Base-by-base conservation (phyloP, 2,888 invertebrate species). In the Eupithecia subumbrata region DNA sequence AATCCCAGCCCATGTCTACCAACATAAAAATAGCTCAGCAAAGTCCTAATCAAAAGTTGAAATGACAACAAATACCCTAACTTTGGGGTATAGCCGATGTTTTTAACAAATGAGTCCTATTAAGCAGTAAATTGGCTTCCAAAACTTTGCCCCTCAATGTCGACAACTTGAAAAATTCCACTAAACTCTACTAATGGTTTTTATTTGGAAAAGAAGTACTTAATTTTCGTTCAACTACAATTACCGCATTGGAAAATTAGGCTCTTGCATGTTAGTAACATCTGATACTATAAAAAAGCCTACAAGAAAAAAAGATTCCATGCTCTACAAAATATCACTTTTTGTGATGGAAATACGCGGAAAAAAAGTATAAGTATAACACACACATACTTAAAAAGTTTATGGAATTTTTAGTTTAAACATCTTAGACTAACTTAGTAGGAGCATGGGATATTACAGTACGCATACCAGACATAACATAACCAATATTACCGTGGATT, bases 91-190 rank as follows among this genome's bases (percentile, higher is more conserved):
- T 74, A 77, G 74, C 67, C 72, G 22, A 74, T 77, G 77, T 77
- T 77, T 77, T 77, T 73, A 76, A 91, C 90, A 91, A 91, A 91
- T 92, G 88, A 82, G 85, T 48, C 82, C 88, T 87, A 89, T 92
- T 91, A 92, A 89, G 87, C 85, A 86, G 88, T 86, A 90, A 91
- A 92, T 92, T 91, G 89, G 88, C 86, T 90, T 80, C 78, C 83
- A 56, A 83, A 89, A 90, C 85, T 92, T 91, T 82, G 22, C 75
- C 73, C 74, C 72, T 74, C 74, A 73, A 75, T 77, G 73, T 43
- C 73, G 84, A 87, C 88, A 86, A 84, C 82, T 84, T 89, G 90
- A 91, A 90, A 91, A 91, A 91, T 90, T 83, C 86, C 83, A 73
- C 73, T 81, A 82, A 86, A 84, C 82, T 78, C 75, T 71, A 75